Base-by-base conservation (phyloP, 2,113 vertebrate genomes). In the Nematolebias whitei region DNA sequence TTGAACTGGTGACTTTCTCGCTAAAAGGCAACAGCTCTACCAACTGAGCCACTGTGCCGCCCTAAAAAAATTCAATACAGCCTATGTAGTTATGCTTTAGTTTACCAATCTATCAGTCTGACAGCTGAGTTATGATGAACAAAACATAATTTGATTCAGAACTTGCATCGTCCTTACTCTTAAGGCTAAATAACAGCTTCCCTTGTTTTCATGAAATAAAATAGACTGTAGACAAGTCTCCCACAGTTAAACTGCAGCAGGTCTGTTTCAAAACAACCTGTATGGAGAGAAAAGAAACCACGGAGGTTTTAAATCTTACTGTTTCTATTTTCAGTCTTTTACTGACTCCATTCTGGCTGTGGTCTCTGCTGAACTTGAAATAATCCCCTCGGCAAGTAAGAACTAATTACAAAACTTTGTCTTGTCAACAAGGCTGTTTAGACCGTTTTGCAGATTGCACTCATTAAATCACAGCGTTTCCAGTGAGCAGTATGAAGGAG, bases 391-490 rank as follows among this genome's bases (percentile, higher is more conserved):
- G 47, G 79, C 29, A 47, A 58, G 65, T 39, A 51, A 48, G 47
- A 11, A 45, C 75, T 84, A 83, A 90, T 87, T 81, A 68, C 52
- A 71, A 77, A 69, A 66, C 80, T 85, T 85, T 83, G 63, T 80
- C 76, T 82, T 78, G 78, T 87, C 79, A 87, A 80, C 81, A 74
- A 41, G 68, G 56, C 60, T 73, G 75, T 85, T 85, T 71, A 67
- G 81, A 76, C 71, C 64, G 54, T 80, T 63, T 55, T 43, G 50
- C 76, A 79, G 64, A 83, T 72, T 67, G 73, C 55, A 47, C 74
- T 87, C 78, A 87, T 87, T 90, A 89, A 80, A 87, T 63, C 68
- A 82, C 77, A 77, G 83, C 22, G 35, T 71, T 76, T 48, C 45
- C 65, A 63, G 70, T 48, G 54, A 70, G 20, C 52, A 22, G 50